These are phyloP conservation scores for Eunapius fragilis DNA, from an alignment of 37 sponge, comb jelly and placozoan species.

Conservation along the genomic window DNA sequence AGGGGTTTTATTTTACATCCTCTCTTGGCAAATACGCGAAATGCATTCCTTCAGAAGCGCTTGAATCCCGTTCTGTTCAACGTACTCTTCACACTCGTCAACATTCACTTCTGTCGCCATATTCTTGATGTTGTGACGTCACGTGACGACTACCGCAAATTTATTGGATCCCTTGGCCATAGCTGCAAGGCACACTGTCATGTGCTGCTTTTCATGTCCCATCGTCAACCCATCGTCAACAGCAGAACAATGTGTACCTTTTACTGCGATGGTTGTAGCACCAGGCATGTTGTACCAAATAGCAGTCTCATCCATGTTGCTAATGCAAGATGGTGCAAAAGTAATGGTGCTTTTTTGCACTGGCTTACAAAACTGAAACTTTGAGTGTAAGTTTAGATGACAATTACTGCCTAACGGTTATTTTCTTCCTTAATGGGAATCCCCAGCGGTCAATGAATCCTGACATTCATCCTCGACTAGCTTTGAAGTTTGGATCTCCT, in stretches of 20 bases:
- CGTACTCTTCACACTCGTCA: slow-evolving; percentile 82
- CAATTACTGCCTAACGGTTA: slow-evolving; percentile 53
- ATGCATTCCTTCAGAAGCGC: slow-evolving; percentile 87
- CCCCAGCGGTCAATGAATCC: slow-evolving; percentile 40
- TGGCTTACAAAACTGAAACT: slow-evolving; percentile 20
- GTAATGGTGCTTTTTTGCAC: no score
- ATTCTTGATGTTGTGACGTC: slow-evolving; percentile 14
- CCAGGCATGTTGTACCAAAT: slow-evolving; percentile 76
- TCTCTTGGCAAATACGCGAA: slow-evolving; percentile 75
- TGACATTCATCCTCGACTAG: slow-evolving; percentile 7
- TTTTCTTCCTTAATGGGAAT: slow-evolving; percentile 35
- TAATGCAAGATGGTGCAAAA: not conserved
- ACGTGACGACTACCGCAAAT: not conserved
- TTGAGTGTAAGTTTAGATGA: slow-evolving; percentile 42
- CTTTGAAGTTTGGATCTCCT: no score
- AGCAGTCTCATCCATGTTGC: slow-evolving; percentile 68
- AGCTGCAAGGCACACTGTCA: slow-evolving; percentile 67
- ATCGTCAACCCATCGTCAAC: no score
- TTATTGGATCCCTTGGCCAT: slow-evolving; percentile 46
- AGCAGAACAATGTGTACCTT: slow-evolving; percentile 38
- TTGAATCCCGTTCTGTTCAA: slow-evolving; percentile 80
- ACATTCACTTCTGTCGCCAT: slow-evolving; percentile 18
- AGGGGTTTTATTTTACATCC: slow-evolving; percentile 57
- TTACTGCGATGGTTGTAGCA: slow-evolving; percentile 42
- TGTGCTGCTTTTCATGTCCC: slow-evolving; percentile 63